Evolutionary conservation across 2,797 vertebrate genomes (phyloP).

Genomic region (Enteromius mattozi): DNA sequence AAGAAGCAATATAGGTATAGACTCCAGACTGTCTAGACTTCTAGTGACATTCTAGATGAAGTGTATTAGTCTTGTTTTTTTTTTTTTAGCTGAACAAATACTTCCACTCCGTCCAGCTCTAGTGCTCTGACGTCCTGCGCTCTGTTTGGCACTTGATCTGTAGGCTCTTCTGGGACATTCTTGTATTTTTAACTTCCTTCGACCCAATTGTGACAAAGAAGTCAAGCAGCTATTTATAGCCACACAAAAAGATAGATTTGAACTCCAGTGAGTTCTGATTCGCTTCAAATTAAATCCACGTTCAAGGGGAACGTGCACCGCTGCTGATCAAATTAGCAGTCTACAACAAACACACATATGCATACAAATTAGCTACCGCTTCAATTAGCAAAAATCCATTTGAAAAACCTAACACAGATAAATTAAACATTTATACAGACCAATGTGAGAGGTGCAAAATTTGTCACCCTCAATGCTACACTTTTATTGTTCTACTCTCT

Average conservation of each 20-base stretch:
- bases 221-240: conserved; percentile 72
- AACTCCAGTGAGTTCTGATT: conserved; percentile 57
- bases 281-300: conserved; percentile 62
- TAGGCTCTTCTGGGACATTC: conserved; percentile 54
- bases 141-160: conserved; percentile 18
- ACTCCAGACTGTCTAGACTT: neutral
- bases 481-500: neutral
- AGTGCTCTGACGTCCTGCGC: neutral
- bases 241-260: conserved; percentile 49
- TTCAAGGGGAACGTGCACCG: conserved; percentile 54
- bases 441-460: neutral
- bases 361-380: conserved; percentile 18
- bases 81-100: neutral
- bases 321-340: conserved; percentile 37
- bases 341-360: conserved; percentile 20
- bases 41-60: neutral
- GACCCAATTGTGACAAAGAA: conserved; percentile 72
- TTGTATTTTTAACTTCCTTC: conserved; percentile 66
- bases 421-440: neutral
- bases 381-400: conserved; percentile 44
- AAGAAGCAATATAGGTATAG: neutral
- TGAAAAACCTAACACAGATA: conserved; percentile 32
- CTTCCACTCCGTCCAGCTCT: neutral
- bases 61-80: neutral
- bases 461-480: neutral